Conservation (phyloP, 2,888 invertebrate genomes). For the Drosophila parthenogenetica region DNA sequence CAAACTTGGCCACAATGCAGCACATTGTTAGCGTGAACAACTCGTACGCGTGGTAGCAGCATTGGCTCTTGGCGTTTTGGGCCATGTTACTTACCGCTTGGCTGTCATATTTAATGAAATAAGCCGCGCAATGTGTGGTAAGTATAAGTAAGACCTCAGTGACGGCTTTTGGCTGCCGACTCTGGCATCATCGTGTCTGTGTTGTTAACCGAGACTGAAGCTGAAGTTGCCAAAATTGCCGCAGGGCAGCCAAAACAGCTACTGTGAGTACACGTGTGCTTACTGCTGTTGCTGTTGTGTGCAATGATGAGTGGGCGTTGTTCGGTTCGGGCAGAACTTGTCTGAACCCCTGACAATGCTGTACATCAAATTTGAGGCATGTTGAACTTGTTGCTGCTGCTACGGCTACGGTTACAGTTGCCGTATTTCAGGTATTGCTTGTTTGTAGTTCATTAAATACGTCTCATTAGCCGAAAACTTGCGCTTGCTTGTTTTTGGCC, state of each 20-base stretch:
- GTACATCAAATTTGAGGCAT: slow-evolving; percentile 50
- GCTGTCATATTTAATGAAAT: slow-evolving; percentile 68
- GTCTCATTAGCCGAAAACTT: slow-evolving; percentile 66
- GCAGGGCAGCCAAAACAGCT: slow-evolving; percentile 41
- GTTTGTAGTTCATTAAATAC: slow-evolving; percentile 66
- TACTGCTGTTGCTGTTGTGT: neutral
- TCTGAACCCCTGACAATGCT: slow-evolving; percentile 15
- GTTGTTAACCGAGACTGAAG: slow-evolving; percentile 28
- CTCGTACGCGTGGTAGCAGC: slow-evolving; percentile 11
- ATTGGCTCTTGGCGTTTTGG: slow-evolving; percentile 48
- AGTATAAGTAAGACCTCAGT: slow-evolving; percentile 21
- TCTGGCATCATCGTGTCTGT: slow-evolving; percentile 8
- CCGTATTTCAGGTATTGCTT: slow-evolving; percentile 44
- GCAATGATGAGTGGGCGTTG: slow-evolving; percentile 16
- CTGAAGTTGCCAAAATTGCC: slow-evolving; percentile 60
- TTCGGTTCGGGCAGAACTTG: slow-evolving; percentile 5
- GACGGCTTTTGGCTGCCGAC: slow-evolving; percentile 6
- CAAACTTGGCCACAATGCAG: slow-evolving; percentile 35
- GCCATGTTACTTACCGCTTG: slow-evolving; percentile 49
- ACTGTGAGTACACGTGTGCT: slow-evolving; percentile 34
- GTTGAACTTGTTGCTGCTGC: slow-evolving; percentile 24
- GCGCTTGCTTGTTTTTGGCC: slow-evolving; percentile 25
- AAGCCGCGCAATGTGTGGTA: slow-evolving; percentile 47
- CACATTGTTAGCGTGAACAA: slow-evolving; percentile 67
- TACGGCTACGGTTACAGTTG: slow-evolving; percentile 9